phyloP scores from a whole-genome alignment of 2,797 vertebrate species.

The Psittacula echo region DNA sequence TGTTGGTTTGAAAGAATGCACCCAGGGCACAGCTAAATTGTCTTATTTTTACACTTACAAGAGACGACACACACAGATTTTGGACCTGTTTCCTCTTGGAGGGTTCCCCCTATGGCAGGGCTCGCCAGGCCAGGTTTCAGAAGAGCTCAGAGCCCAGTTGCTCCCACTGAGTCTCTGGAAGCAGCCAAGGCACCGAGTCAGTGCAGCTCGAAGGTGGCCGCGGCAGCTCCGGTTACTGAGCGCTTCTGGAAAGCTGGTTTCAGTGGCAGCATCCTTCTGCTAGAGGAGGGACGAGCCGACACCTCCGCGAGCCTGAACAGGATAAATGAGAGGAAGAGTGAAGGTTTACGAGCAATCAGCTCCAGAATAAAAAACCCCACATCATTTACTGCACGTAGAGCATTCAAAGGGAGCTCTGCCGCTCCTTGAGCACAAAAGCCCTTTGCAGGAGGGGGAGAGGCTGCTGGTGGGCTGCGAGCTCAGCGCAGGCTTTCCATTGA shows the following conservation, averaged over 20 bases:
- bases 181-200: neutral
- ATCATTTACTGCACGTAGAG: neutral
- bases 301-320: neutral
- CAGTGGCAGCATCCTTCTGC: neutral
- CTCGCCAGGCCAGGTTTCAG: neutral
- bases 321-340: neutral
- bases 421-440: neutral
- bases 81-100: neutral
- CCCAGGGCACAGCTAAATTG: rapidly evolving
- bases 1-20: neutral
- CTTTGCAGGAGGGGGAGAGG: neutral
- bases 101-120: rapidly evolving
- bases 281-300: neutral
- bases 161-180: neutral
- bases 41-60: neutral
- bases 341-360: neutral
- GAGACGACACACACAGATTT: rapidly evolving
- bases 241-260: neutral
- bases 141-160: neutral
- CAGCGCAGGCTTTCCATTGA: neutral
- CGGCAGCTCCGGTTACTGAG: neutral
- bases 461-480: neutral
- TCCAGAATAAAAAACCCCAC: neutral
- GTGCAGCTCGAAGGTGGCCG: neutral
- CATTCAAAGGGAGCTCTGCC: neutral